Percentiles rank a stretch among this genome's conserved stretches.
These are phyloP conservation scores for Chloroclystis v-ata DNA, from an alignment of 2,888 invertebrate genomes.

Conservation along the genomic window DNA sequence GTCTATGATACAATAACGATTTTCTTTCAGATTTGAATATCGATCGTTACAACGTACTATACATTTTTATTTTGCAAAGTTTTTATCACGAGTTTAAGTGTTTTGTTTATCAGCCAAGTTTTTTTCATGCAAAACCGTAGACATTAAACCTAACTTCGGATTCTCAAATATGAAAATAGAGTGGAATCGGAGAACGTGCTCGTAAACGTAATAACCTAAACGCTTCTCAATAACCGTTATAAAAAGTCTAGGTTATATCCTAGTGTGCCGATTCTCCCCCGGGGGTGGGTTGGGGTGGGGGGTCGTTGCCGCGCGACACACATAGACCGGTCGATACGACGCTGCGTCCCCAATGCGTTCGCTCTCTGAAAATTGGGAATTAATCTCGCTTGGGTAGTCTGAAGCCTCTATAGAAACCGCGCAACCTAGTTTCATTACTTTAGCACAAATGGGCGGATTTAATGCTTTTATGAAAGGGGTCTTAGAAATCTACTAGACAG, in stretches of 20 bases:
- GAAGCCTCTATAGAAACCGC: slow-evolving; percentile 20
- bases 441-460: too few species aligned
- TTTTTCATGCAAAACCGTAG: too few species aligned
- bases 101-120: too few species aligned
- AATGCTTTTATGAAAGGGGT: too few species aligned
- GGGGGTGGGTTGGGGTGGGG: slow-evolving; percentile 39
- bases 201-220: slow-evolving; percentile 19
- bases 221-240: slow-evolving; percentile 32
- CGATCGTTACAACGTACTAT: too few species aligned
- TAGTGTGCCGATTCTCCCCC: slow-evolving; percentile 41
- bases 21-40: too few species aligned
- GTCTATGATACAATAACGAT: too few species aligned
- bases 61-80: too few species aligned
- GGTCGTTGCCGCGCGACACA: slow-evolving; percentile 61
- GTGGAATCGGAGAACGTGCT: slow-evolving; percentile 20
- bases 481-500: too few species aligned
- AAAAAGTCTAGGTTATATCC: slow-evolving; percentile 41
- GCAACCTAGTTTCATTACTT: slow-evolving; percentile 11
- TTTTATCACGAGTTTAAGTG: too few species aligned
- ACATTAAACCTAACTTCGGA: too few species aligned
- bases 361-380: slow-evolving; percentile 31
- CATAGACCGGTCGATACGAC: slow-evolving; percentile 70
- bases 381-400: slow-evolving; percentile 26
- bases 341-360: slow-evolving; percentile 55
- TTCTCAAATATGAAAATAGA: background rate